Percentiles rank a stretch among this genome's conserved stretches.
These are phyloP conservation scores for Paracentrotus lividus DNA, from an alignment of 53 echinoderm and acorn worm genomes.

Conservation along the genomic window DNA sequence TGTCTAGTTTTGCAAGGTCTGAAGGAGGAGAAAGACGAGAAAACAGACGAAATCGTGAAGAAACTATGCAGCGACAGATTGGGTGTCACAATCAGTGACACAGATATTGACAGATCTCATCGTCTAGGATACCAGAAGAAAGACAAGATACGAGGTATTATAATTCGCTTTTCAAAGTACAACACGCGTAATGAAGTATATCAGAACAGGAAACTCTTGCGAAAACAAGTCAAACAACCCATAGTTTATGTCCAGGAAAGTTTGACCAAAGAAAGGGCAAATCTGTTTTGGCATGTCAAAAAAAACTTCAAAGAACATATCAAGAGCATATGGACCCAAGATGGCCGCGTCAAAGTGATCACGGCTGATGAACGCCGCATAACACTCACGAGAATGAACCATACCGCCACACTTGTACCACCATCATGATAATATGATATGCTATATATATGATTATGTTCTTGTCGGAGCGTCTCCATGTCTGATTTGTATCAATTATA, in stretches of 20 bases:
- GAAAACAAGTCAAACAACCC: background rate
- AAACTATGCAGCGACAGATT: background rate
- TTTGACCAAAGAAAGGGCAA: background rate
- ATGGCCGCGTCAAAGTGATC: background rate
- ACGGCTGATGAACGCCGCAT: background rate
- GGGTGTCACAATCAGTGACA: background rate
- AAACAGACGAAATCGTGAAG: background rate
- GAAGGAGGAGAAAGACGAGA: too few relatives aligned
- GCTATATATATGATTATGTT: too few relatives aligned
- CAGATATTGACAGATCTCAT: background rate
- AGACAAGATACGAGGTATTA: background rate
- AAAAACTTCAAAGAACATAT: background rate
- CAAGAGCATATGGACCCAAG: background rate
- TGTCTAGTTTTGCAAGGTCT: background rate
- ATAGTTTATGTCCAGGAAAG: background rate
- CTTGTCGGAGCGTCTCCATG: too few relatives aligned
- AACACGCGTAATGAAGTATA: background rate
- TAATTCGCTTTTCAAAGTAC: background rate
- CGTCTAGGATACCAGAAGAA: background rate
- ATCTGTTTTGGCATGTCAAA: background rate
- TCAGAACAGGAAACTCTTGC: background rate
- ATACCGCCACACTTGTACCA: background rate
- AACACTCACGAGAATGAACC: background rate
- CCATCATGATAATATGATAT: too few relatives aligned
- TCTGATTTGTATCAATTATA: too few relatives aligned